Evolutionary conservation across 1,140 invertebrate species (phyloP).

Genomic region (Phortica variegata): DNA sequence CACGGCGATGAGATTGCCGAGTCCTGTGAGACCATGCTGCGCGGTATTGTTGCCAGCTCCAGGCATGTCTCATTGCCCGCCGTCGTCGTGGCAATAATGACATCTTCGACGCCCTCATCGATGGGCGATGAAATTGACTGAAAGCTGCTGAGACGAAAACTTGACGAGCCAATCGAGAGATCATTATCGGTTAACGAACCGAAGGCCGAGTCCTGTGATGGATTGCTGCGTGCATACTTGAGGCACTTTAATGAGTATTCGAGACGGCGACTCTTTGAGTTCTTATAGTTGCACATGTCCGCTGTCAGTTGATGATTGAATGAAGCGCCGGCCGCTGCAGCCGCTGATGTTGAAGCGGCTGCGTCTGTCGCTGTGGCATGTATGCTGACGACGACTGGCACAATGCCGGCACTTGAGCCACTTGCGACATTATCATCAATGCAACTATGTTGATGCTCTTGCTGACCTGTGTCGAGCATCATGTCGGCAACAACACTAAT

Average conservation of each 20-base stretch:
- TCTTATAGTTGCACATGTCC: constrained; percentile 56
- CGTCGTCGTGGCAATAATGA: constrained; percentile 55
- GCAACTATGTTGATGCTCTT: constrained; percentile 5
- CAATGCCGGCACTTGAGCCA: constrained; percentile 30
- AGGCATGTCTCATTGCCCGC: constrained; percentile 49
- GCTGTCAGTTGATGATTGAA: constrained; percentile 54
- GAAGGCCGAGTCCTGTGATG: constrained; percentile 56
- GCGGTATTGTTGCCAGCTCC: constrained; percentile 46
- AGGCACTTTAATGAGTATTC: constrained; percentile 55
- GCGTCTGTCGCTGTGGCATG: constrained; percentile 22
- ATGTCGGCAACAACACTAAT: neutral
- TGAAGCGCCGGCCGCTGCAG: constrained; percentile 19
- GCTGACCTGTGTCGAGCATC: neutral
- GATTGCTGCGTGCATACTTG: constrained; percentile 56
- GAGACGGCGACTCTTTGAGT: constrained; percentile 51
- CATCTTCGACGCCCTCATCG: constrained; percentile 54
- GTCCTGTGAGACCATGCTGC: constrained; percentile 53
- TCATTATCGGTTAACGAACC: constrained; percentile 56
- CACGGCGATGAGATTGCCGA: constrained; percentile 53
- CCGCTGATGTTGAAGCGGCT: constrained; percentile 12
- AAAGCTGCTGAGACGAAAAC: constrained; percentile 53
- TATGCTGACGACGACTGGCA: too few species aligned
- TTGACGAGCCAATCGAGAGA: constrained; percentile 50
- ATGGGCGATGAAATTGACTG: constrained; percentile 57
- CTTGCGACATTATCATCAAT: constrained; percentile 32